phyloP scores from a whole-genome alignment of 2,888 invertebrate species.

The Diaperis boleti region DNA sequence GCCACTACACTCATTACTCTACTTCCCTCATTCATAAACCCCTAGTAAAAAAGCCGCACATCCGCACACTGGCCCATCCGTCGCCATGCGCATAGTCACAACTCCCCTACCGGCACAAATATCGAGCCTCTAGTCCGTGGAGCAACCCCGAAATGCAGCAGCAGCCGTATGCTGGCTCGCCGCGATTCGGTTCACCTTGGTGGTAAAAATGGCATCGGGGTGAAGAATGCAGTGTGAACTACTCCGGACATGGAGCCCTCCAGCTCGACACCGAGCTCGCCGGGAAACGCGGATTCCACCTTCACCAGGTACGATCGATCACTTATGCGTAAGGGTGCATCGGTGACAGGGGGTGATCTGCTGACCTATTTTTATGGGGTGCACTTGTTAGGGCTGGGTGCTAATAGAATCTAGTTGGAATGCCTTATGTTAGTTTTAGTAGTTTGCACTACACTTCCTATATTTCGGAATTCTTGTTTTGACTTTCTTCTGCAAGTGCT shows the following conservation, averaged over 20 bases:
- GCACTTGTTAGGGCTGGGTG: constrained; percentile 12
- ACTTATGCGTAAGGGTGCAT: constrained; percentile 31
- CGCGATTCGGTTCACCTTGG: constrained; percentile 35
- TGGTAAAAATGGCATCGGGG: constrained; percentile 44
- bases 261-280: constrained; percentile 64
- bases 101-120: constrained; percentile 26
- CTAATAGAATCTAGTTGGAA: neutral
- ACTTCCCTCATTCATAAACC: constrained; percentile 8
- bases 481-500: too few species aligned
- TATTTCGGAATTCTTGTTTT: too few species aligned
- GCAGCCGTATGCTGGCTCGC: constrained; percentile 33
- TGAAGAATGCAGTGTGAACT: constrained; percentile 46
- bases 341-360: constrained; percentile 1
- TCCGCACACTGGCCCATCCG: constrained; percentile 1
- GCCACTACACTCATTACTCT: constrained; percentile 1
- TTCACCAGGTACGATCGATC: constrained; percentile 62
- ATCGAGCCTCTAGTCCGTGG: constrained; percentile 32
- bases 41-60: constrained; percentile 14
- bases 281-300: constrained; percentile 63
- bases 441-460: too few species aligned
- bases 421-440: too few species aligned
- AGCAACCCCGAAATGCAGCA: constrained; percentile 40
- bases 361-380: constrained; percentile 38
- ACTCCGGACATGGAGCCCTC: constrained; percentile 62
- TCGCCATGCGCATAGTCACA: constrained; percentile 37